Conservation (phyloP, 2,797 vertebrate species). For the Cuculus canorus region DNA sequence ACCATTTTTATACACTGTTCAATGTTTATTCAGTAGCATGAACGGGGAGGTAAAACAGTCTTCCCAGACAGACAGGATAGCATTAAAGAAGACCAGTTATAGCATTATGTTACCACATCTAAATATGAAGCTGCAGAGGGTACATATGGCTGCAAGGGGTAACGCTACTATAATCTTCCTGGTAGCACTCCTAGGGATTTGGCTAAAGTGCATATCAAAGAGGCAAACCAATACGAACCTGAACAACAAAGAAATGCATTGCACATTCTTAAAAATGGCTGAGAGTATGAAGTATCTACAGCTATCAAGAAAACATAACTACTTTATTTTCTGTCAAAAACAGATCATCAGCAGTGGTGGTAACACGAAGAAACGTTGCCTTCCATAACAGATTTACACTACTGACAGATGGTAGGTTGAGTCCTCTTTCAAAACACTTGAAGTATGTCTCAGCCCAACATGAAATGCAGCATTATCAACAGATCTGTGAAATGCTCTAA, state of each 20-base stretch:
- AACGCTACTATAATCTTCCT: constrained; percentile 50
- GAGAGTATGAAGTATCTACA: neutral
- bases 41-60: neutral
- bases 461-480: neutral
- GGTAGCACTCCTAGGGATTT: constrained; percentile 32
- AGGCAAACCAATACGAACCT: neutral
- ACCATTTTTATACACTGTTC: neutral
- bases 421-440: neutral
- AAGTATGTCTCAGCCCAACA: neutral
- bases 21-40: neutral
- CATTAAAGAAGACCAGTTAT: neutral
- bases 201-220: neutral
- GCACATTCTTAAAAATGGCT: neutral
- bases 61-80: neutral
- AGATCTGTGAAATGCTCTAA: neutral
- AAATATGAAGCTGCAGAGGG: neutral
- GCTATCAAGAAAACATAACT: neutral
- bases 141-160: constrained; percentile 26
- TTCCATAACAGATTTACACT: neutral
- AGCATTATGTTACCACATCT: neutral
- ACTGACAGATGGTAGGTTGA: constrained; percentile 4
- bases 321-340: neutral
- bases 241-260: constrained; percentile 14
- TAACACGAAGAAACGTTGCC: accelerated
- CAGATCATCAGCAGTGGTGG: neutral